These are phyloP conservation scores for Cyprinella venusta DNA, from an alignment of 2,797 vertebrate genomes.

Conservation along the genomic window DNA sequence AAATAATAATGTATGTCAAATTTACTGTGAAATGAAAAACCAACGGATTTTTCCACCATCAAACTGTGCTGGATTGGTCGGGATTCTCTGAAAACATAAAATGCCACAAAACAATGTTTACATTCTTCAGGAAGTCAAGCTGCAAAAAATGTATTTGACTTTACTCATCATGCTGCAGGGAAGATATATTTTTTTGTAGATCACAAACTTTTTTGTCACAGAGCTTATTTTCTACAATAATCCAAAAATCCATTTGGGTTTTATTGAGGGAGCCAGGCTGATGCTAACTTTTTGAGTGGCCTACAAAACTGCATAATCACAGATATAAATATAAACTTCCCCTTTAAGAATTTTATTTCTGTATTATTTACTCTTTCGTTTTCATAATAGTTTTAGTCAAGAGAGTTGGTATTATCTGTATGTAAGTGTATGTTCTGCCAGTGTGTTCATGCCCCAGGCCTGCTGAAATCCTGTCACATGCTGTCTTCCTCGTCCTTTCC, in stretches of 20 bases:
- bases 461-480: conserved; percentile 38
- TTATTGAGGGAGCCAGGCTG: too few species aligned
- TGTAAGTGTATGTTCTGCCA: conserved; percentile 16
- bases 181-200: neutral
- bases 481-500: conserved; percentile 37
- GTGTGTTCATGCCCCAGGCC: conserved; percentile 18
- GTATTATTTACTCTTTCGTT: neutral
- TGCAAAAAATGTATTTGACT: neutral
- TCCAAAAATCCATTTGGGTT: neutral
- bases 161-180: neutral
- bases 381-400: conserved; percentile 27
- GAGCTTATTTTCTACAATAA: neutral
- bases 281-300: neutral
- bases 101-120: neutral
- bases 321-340: neutral
- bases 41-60: neutral
- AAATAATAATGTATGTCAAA: neutral
- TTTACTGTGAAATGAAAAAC: neutral
- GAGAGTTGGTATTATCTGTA: conserved; percentile 29
- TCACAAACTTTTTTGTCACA: neutral
- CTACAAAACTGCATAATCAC: neutral
- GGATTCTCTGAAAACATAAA: neutral
- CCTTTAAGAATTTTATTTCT: neutral
- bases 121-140: neutral
- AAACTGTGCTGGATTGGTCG: neutral